phyloP scores from a whole-genome alignment of 2,797 vertebrate species.

The Sebastes wilsoni region DNA sequence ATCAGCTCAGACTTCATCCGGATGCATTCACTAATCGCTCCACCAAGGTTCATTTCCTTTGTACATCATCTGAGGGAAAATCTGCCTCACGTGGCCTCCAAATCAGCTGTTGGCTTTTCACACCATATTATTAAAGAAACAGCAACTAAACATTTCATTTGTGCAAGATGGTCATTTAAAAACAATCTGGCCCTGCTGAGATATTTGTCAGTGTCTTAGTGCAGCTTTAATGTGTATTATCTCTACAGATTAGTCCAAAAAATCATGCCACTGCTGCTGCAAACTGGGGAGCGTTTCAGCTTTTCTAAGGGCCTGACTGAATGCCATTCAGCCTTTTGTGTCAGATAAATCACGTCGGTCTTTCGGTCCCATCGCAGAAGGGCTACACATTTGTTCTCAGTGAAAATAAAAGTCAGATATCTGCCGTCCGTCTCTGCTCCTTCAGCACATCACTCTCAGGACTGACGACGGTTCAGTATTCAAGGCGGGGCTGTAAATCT shows the following conservation, averaged over 20 bases:
- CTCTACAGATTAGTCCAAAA: conserved; percentile 32
- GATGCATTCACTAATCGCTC: conserved; percentile 28
- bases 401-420: conserved; percentile 52
- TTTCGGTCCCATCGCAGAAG: conserved; percentile 25
- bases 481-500: conserved; percentile 58
- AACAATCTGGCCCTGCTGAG: background rate
- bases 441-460: conserved; percentile 34
- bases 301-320: conserved; percentile 28
- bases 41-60: conserved; percentile 6
- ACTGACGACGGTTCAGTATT: conserved; percentile 34
- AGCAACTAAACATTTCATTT: background rate
- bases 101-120: background rate
- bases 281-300: conserved; percentile 1
- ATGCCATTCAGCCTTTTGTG: conserved; percentile 42
- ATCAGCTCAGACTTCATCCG: background rate
- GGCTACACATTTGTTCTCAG: conserved; percentile 48
- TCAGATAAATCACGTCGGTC: conserved; percentile 41
- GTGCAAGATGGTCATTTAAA: background rate
- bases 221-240: conserved; percentile 23
- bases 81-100: background rate
- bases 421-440: conserved; percentile 26
- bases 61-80: background rate
- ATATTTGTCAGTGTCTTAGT: background rate
- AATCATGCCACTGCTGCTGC: background rate
- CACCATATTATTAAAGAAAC: background rate